A percentile compares a stretch with the other conserved stretches of the same genome.
phyloP scores from a whole-genome alignment of 2,113 vertebrate genomes.

The Pelusios castaneus region DNA sequence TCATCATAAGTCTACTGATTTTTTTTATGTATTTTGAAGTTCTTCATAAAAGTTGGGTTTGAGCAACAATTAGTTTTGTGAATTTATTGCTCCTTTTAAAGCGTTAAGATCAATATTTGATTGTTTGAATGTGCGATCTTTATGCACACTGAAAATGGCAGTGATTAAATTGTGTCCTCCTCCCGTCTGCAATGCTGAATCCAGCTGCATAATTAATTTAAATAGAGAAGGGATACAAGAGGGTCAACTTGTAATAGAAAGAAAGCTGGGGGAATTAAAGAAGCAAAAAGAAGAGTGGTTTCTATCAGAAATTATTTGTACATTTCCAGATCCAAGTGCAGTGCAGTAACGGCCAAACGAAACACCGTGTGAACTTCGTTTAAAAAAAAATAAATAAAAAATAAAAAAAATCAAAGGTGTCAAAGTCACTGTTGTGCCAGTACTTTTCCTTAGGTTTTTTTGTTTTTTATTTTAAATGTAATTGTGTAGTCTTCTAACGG shows the following conservation, averaged over 20 bases:
- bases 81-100: background rate
- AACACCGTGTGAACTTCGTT: background rate
- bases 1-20: background rate
- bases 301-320: slow-evolving; percentile 6
- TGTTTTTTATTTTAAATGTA: background rate
- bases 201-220: background rate
- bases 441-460: background rate
- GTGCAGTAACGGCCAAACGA: background rate
- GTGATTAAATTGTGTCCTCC: background rate
- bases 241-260: background rate
- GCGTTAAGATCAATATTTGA: too few relatives aligned
- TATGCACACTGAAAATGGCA: background rate
- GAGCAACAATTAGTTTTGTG: background rate
- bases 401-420: background rate
- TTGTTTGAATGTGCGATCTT: background rate
- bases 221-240: background rate
- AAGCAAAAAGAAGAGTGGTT: background rate
- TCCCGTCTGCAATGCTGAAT: background rate
- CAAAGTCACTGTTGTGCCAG: background rate
- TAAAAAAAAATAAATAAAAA: too few relatives aligned
- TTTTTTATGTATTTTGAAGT: background rate
- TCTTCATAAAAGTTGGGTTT: background rate
- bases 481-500: too few relatives aligned
- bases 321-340: background rate
- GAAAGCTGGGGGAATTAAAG: background rate